Conservation (phyloP, 2,797 vertebrate species). For the Megaceryle alcyon region DNA sequence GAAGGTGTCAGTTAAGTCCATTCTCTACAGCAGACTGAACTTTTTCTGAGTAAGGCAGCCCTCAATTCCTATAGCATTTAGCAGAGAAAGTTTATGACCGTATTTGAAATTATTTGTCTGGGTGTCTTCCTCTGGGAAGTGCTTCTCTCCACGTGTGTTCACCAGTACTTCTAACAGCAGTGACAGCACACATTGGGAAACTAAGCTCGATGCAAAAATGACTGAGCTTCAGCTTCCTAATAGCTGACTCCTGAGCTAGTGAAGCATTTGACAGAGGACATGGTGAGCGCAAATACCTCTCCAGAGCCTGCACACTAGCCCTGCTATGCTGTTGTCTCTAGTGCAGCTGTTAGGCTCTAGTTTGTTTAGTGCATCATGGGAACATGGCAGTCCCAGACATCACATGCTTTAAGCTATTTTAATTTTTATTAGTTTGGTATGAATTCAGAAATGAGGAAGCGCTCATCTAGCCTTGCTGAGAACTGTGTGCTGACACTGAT, state of each 20-base stretch:
- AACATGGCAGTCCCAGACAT: neutral
- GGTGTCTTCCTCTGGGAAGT: neutral
- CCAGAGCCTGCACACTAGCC: neutral
- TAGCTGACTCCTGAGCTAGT: neutral
- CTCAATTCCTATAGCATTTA: neutral
- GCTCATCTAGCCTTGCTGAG: neutral
- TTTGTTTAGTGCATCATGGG: constrained; percentile 12
- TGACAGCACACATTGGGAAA: neutral
- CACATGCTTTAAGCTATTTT: constrained; percentile 8
- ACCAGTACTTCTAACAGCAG: neutral
- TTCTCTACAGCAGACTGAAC: neutral
- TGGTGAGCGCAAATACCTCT: neutral
- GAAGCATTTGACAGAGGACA: neutral
- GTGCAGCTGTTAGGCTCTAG: neutral
- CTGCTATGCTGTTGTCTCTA: neutral
- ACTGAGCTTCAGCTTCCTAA: neutral
- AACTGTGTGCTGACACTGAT: neutral
- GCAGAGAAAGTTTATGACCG: neutral
- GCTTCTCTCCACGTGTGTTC: neutral
- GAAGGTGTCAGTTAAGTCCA: neutral
- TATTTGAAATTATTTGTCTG: neutral
- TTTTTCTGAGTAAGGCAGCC: neutral
- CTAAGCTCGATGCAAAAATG: neutral
- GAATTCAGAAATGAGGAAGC: constrained; percentile 36
- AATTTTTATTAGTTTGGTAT: constrained; percentile 18